Conservation (phyloP, 2,797 vertebrate species). For the Falco peregrinus region DNA sequence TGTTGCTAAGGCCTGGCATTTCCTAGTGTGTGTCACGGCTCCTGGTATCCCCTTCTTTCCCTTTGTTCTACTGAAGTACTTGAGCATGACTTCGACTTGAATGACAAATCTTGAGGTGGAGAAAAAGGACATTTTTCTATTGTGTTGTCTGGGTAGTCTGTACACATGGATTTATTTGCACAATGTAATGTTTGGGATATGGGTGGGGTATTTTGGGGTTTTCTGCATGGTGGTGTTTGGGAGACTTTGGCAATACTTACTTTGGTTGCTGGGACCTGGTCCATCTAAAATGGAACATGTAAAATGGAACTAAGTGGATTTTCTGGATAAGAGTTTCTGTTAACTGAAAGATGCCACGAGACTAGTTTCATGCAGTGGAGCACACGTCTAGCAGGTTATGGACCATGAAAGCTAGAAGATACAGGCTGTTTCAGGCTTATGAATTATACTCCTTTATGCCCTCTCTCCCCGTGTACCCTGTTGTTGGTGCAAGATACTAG, state of each 20-base stretch:
- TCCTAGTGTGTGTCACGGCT: conserved; percentile 11
- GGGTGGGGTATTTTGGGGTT: background rate
- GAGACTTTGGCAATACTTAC: background rate
- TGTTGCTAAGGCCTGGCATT: conserved; percentile 48
- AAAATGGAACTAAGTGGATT: background rate
- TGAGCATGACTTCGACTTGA: background rate
- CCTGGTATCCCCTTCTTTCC: background rate
- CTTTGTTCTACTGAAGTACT: background rate
- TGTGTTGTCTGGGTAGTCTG: background rate
- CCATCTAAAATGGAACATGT: background rate
- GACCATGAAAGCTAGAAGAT: background rate
- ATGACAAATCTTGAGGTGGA: background rate
- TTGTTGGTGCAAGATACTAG: background rate
- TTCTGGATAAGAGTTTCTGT: background rate
- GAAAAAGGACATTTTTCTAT: background rate
- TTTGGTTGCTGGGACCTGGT: background rate
- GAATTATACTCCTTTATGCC: background rate
- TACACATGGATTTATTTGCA: background rate
- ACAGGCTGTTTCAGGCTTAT: background rate
- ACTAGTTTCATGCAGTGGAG: background rate
- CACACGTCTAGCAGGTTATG: background rate
- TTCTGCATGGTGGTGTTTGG: background rate
- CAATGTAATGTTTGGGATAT: background rate
- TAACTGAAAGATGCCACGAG: background rate
- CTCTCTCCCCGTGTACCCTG: background rate